These are phyloP conservation scores for Stichodactyla mertensii DNA, from an alignment of 64 coral and sea anemone genomes.

Conservation along the genomic window DNA sequence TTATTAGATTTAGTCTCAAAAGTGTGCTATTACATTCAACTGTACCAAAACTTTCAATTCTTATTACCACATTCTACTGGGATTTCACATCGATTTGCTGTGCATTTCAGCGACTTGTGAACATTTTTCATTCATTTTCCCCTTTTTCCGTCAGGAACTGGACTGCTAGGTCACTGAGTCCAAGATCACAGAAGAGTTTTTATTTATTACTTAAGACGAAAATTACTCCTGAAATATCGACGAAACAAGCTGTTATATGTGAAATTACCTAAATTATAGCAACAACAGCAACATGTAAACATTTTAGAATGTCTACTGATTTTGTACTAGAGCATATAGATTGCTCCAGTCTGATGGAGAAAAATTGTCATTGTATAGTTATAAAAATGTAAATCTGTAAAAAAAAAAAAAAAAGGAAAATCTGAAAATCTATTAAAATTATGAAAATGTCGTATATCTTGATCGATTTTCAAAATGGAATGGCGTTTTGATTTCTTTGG, in stretches of 20 bases:
- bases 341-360: not conserved
- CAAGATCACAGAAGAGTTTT: not conserved
- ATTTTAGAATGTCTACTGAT: not conserved
- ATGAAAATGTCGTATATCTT: not conserved
- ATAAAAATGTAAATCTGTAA: not conserved
- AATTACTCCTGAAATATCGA: not conserved
- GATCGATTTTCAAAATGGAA: not conserved
- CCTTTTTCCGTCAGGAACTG: constrained; percentile 35
- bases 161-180: constrained; percentile 34
- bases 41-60: too few relatives aligned
- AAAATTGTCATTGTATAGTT: not conserved
- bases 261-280: not conserved
- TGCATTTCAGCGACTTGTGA: not conserved
- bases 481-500: not conserved
- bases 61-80: too few relatives aligned
- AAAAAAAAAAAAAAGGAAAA: not conserved
- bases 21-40: too few relatives aligned
- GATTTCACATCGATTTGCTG: too few relatives aligned
- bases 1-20: too few relatives aligned
- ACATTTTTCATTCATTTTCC: not conserved
- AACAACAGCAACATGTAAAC: not conserved
- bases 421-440: not conserved
- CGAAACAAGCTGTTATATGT: not conserved
- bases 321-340: not conserved
- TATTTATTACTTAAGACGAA: not conserved